These are phyloP conservation scores for Fulmarus glacialis DNA, from an alignment of 2,113 vertebrate species.

Conservation along the genomic window DNA sequence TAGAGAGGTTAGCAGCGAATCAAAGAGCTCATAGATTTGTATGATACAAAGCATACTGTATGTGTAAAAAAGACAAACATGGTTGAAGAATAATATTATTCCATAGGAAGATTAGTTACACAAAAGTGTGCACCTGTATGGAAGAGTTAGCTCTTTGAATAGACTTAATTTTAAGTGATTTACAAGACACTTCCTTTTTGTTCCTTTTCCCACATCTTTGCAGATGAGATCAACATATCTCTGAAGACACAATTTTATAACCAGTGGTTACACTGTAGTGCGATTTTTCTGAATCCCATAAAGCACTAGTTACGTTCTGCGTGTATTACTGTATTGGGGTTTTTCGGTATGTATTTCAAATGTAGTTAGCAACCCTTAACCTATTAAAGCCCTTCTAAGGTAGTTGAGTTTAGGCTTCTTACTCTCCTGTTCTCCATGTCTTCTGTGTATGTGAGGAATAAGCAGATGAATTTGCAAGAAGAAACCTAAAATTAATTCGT, in stretches of 20 bases:
- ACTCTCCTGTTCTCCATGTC: not conserved
- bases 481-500: not conserved
- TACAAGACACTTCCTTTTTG: not conserved
- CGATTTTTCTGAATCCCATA: not conserved
- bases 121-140: not conserved
- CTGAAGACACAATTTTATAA: not conserved
- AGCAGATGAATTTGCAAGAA: not conserved
- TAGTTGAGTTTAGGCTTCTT: not conserved
- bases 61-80: not conserved
- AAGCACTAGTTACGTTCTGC: not conserved
- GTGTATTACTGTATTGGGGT: not conserved
- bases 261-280: not conserved
- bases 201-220: not conserved
- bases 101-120: not conserved
- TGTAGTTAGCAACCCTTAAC: not conserved
- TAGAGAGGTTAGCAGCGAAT: conserved; percentile 71
- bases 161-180: not conserved
- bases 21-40: not conserved
- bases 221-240: not conserved
- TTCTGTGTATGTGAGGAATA: not conserved
- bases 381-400: not conserved
- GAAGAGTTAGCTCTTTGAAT: not conserved
- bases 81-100: not conserved
- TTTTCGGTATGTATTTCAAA: not conserved
- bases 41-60: not conserved